Evolutionary conservation across 2,888 invertebrate species (phyloP).

Genomic region (Volucella inflata): DNA sequence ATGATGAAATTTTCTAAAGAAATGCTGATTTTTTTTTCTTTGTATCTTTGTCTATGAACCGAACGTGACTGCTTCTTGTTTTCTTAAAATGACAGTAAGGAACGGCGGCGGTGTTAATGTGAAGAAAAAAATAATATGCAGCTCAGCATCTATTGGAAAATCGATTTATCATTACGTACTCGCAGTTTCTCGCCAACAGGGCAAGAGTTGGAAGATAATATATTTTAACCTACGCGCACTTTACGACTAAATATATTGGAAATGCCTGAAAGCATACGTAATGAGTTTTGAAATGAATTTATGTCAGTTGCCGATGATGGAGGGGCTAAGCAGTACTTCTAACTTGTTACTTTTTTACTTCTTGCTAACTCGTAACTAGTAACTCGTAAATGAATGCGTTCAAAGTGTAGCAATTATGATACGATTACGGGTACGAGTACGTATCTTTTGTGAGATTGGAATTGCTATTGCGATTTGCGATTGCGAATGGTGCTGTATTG

Average conservation of each 20-base stretch:
- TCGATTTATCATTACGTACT: constrained; percentile 38
- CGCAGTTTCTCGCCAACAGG: too few relatives aligned
- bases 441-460: too few relatives aligned
- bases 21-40: neutral
- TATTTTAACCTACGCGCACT: constrained; percentile 49
- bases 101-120: too few relatives aligned
- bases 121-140: too few relatives aligned
- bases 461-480: too few relatives aligned
- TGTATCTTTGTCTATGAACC: neutral
- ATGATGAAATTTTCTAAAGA: constrained; percentile 23
- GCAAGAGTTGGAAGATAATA: constrained; percentile 15
- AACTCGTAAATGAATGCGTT: neutral
- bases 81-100: neutral
- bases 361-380: neutral
- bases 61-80: constrained; percentile 14
- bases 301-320: constrained; percentile 41
- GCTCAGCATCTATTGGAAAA: constrained; percentile 12
- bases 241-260: constrained; percentile 25
- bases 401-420: constrained; percentile 62
- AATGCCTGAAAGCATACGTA: constrained; percentile 43
- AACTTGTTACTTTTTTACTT: too few relatives aligned
- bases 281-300: constrained; percentile 19
- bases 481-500: too few relatives aligned
- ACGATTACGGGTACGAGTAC: neutral
- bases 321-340: neutral